phyloP scores from a whole-genome alignment of 2,113 vertebrate genomes.

The Tragelaphus imberbis region DNA sequence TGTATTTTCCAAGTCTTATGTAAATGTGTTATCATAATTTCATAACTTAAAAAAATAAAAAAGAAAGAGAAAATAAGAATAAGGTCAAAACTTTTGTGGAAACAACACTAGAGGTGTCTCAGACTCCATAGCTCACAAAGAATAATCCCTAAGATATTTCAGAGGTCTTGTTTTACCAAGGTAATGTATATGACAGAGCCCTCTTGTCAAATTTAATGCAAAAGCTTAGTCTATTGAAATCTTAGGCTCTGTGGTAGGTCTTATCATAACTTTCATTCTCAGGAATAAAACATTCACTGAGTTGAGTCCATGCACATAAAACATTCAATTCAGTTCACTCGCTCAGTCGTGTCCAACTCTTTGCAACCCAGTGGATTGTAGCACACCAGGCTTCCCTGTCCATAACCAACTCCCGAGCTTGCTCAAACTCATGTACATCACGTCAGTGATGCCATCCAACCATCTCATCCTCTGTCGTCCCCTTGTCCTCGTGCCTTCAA shows the following conservation, averaged over 20 bases:
- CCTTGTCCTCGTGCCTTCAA: background rate
- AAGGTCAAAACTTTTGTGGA: background rate
- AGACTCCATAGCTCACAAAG: background rate
- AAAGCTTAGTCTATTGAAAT: background rate
- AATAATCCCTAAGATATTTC: background rate
- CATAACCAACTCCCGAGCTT: background rate
- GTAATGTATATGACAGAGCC: background rate
- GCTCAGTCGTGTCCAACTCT: accelerated
- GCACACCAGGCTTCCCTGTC: background rate
- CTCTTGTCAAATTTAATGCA: background rate
- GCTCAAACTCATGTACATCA: background rate
- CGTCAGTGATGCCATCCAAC: background rate
- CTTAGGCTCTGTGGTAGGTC: background rate
- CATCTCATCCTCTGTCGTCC: background rate
- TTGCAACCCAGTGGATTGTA: background rate
- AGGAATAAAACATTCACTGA: background rate
- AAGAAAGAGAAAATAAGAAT: background rate
- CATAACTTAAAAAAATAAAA: background rate
- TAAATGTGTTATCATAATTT: background rate
- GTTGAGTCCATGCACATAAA: background rate
- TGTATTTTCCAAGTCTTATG: background rate
- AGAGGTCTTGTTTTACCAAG: background rate
- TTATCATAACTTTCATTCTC: background rate
- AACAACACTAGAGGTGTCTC: background rate
- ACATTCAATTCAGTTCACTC: background rate